Evolutionary conservation across 2,888 invertebrate genomes (phyloP).

Genomic region (Apeira syringaria): DNA sequence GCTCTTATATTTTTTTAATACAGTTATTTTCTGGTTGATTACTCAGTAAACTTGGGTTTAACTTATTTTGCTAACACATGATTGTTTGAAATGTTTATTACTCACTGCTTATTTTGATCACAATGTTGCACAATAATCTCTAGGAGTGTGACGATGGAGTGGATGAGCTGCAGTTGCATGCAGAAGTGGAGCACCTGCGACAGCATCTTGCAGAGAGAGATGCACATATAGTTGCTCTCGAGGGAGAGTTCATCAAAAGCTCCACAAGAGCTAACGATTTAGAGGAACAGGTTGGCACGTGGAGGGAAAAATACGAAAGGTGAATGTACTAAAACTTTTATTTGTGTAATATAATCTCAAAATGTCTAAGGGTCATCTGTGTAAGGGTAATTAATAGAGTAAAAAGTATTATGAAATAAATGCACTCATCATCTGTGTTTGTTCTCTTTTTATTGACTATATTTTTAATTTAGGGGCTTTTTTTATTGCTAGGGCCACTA

Average conservation of each 20-base stretch:
- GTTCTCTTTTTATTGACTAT: too few species aligned
- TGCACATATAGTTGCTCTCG: slow-evolving; percentile 92
- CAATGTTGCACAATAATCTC: slow-evolving; percentile 53
- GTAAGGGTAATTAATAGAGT: too few species aligned
- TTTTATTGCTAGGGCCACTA: too few species aligned
- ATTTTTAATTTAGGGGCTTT: too few species aligned
- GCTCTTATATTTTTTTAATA: slow-evolving; percentile 35
- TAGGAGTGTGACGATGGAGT: slow-evolving; percentile 72
- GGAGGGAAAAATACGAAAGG: slow-evolving; percentile 97
- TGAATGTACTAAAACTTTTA: slow-evolving; percentile 22
- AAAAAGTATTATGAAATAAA: too few species aligned
- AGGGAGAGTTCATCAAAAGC: slow-evolving; percentile 92
- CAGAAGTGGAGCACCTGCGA: slow-evolving; percentile 94
- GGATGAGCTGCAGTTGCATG: slow-evolving; percentile 88
- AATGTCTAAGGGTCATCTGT: too few species aligned
- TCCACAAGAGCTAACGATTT: slow-evolving; percentile 90
- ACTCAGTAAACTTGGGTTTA: too few species aligned
- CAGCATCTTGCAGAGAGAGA: slow-evolving; percentile 92
- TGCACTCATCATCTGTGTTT: too few species aligned
- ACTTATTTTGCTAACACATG: slow-evolving; percentile 13
- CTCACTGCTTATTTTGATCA: slow-evolving; percentile 58
- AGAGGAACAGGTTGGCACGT: slow-evolving; percentile 92
- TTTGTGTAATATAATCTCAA: neutral
- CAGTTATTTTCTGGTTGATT: slow-evolving; percentile 25
- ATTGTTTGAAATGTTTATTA: slow-evolving; percentile 6